Base-by-base conservation (phyloP, 1,140 invertebrate genomes). In the Idris sp. region DNA sequence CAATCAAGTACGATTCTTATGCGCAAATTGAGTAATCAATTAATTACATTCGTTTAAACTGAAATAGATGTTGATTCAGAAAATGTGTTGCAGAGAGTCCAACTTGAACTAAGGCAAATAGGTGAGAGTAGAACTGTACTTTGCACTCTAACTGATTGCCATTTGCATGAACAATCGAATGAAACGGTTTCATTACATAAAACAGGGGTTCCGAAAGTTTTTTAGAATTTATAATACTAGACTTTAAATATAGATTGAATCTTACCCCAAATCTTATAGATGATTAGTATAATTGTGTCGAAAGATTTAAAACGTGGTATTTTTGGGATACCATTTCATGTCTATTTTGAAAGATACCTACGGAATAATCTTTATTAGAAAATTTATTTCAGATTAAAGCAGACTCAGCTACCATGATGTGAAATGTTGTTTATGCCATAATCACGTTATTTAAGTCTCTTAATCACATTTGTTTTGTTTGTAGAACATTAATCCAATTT, bases 141-240 rank as follows among this genome's bases (percentile, higher is more conserved):
- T 69, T 69, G 53, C 65, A 69, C 65, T 69, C 46, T 59, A 69
- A 59, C 54, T 69, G 65, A 69, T 69, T 69, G 65, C 54, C 54
- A 69, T 69, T 69, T 59, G 65, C 65, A 53, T 59, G 65, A 59
- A 69, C 64, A 59, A 69, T 69, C 38, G 35, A 9, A 1, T 7
- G 2, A n/a, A 59, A 69, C 51, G 25, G 36, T 30, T 58, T 69
- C 26, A 10, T 69, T 68, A 19, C 36, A 51, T 49, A 56, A 67
- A 69, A 59, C 53, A 59, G 14, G 44, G 58, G 43, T 38, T 36
- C 30, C 9, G 19, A 2, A 8, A 13, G 13, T 36, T 41, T 10
- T n/a, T 26, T 22, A 4, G 31, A 43, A 43, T 56, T 26, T 41
- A 31, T 31, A 56, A 56, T 56, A 26, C 3, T n/a, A 15, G 14